Conservation (phyloP, 1,140 invertebrate genomes). For the Mercenaria mercenaria region DNA sequence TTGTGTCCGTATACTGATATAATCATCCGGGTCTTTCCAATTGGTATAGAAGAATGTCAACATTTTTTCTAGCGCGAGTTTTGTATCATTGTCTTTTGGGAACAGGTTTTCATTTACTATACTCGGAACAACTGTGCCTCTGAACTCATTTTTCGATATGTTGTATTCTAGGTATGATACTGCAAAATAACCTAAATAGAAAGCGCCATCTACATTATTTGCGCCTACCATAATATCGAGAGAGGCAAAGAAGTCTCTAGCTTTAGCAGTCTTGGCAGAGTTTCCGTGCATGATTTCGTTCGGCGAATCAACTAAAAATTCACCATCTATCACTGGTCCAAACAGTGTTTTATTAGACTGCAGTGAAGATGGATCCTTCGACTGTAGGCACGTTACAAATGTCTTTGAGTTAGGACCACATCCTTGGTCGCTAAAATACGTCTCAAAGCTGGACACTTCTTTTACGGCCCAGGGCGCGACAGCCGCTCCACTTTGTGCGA, state of each 20-base stretch:
- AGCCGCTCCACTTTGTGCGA: constrained; percentile 27
- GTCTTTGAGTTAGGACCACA: neutral
- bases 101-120: neutral
- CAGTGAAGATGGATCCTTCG: neutral
- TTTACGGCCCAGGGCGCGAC: constrained; percentile 82
- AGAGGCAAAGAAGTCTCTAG: constrained; percentile 41
- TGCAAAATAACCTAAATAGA: neutral
- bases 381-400: neutral
- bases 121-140: neutral
- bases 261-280: constrained; percentile 96
- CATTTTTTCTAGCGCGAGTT: neutral
- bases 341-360: neutral
- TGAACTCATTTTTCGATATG: neutral
- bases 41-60: constrained; percentile 25
- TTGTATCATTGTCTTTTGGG: neutral
- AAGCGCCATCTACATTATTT: neutral
- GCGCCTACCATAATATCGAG: constrained; percentile 89
- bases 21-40: neutral
- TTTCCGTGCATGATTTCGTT: constrained; percentile 89
- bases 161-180: neutral
- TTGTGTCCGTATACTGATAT: neutral
- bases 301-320: neutral
- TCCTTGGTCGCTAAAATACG: neutral
- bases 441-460: neutral
- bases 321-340: constrained; percentile 87